Evolutionary conservation across 2,797 vertebrate species (phyloP).

Genomic region (Tolypeutes matacus): DNA sequence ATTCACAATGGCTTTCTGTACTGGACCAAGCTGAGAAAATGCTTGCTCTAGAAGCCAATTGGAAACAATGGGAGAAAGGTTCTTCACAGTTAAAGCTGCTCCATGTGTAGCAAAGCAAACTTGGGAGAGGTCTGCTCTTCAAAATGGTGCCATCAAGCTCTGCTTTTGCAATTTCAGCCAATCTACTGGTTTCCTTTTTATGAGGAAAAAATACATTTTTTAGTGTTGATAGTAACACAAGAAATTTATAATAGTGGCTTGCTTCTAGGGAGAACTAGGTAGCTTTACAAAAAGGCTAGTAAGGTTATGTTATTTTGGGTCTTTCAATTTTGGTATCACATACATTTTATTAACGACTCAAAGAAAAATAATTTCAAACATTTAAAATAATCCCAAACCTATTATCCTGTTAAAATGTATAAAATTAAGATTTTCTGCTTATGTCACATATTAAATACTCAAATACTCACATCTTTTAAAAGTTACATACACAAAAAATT

Average conservation of each 20-base stretch:
- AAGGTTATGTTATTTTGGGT: neutral
- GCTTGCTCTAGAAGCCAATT: constrained; percentile 98
- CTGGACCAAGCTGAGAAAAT: constrained; percentile 96
- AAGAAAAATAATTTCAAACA: constrained; percentile 13
- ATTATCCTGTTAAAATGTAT: constrained; percentile 35
- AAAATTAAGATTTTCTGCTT: neutral
- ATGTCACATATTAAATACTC: constrained; percentile 26
- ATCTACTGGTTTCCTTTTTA: constrained; percentile 95
- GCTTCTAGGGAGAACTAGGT: constrained; percentile 21
- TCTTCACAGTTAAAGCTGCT: constrained; percentile 94
- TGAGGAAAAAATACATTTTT: constrained; percentile 78
- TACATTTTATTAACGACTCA: constrained; percentile 41
- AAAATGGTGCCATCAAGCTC: constrained; percentile 96
- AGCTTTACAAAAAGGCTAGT: constrained; percentile 30
- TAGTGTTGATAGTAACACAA: constrained; percentile 62
- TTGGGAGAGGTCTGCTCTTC: constrained; percentile 93
- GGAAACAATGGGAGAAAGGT: constrained; percentile 96
- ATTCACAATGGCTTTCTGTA: constrained; percentile 96
- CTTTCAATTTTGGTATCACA: constrained; percentile 38
- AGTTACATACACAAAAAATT: neutral
- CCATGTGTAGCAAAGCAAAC: constrained; percentile 97
- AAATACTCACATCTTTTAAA: neutral
- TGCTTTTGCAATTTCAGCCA: constrained; percentile 98
- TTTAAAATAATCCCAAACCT: constrained; percentile 17
- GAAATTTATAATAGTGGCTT: constrained; percentile 45